Evolutionary conservation across 2,888 invertebrate species (phyloP), one percentile per base, ranked within the genome.

Genomic region (Zonitis immaculata): DNA sequence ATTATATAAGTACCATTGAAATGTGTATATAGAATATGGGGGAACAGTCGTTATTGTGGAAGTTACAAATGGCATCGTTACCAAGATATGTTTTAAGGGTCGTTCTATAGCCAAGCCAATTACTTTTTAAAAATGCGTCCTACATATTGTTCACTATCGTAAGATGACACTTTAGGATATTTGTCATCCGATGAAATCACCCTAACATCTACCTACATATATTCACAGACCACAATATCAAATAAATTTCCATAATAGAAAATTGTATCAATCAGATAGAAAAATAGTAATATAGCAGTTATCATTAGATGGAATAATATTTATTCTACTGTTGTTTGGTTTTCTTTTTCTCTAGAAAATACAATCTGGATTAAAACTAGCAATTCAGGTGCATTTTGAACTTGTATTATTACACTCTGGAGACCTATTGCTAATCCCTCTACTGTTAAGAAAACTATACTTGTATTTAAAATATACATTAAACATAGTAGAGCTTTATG

Each of bases 11-110:
- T 49, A 59, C 54, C 57, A 55, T 58, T 51, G 61, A 54, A 60
- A 63, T 53, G 60, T 61, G 61, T 57, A 56, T 61, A 61, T n/a
- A n/a, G n/a, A n/a, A 60, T 60, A 58, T 61, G 61, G 57, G 49
- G n/a, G n/a, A n/a, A 52, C 54, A 58, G 56, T 52, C 57, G 59
- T 58, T 61, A 58, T 58, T 54, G 52, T 60, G 61, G 62, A 61
- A 65, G 64, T 64, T 66, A 66, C 64, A 67, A 67, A 68, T 63
- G 66, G 66, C 63, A 60, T 68, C 66, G 66, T 67, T 68, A 66
- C 55, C n/a, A 57, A 53, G 60, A 64, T 65, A 62, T 64, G 61
- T 60, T 64, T 59, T 61, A 56, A 60, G 63, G 64, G 62, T 63
- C 62, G 61, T 59, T 56, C 30, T 47, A 30, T 50, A 28, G 52